These are phyloP conservation scores for Lasioglossum zephyrum DNA, from an alignment of 2,888 invertebrate genomes.

Conservation along the genomic window DNA sequence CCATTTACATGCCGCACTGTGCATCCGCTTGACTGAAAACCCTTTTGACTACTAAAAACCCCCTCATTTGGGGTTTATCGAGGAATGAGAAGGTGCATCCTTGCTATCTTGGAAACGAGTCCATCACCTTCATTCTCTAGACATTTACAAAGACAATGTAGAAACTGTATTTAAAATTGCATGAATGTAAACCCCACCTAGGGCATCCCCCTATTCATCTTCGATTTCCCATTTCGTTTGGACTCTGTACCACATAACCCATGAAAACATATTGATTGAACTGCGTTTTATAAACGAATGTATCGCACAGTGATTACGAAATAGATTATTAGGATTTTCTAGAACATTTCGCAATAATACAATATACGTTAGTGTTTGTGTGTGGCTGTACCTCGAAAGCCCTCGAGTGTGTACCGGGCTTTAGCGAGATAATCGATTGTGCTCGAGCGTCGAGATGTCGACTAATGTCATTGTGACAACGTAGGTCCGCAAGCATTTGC, in stretches of 20 bases:
- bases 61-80: too few species aligned
- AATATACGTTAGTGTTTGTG: background rate
- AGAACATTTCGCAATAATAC: background rate
- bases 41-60: too few species aligned
- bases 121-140: background rate
- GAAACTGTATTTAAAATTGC: background rate
- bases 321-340: slow-evolving; percentile 6
- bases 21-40: too few species aligned
- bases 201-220: background rate
- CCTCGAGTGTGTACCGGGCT: background rate
- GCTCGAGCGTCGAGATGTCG: slow-evolving; percentile 40
- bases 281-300: background rate
- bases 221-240: background rate
- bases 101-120: too few species aligned
- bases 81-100: too few species aligned
- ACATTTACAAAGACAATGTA: background rate
- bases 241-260: too few species aligned
- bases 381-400: too few species aligned
- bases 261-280: background rate
- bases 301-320: background rate
- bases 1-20: too few species aligned
- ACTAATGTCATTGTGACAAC: slow-evolving; percentile 38
- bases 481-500: slow-evolving; percentile 15
- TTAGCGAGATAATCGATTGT: slow-evolving; percentile 27
- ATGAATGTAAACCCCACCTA: background rate